A percentile compares a stretch with the other conserved stretches of the same genome.
Evolutionary conservation across 1,140 invertebrate genomes (phyloP).

Genomic region (Drosophila melanogaster): Release_6_plus_ISO1_MT NT_037436.4:22115501-22116000

Average conservation of each 20-base stretch:
- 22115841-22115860: conserved; percentile 78
- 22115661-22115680: conserved; percentile 26
- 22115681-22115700: conserved; percentile 67
- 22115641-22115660: conserved; percentile 59
- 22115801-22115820: conserved; percentile 69
- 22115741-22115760: conserved; percentile 22
- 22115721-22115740: conserved; percentile 61
- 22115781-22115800: conserved; percentile 52
- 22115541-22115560: conserved; percentile 82
- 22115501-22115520: conserved; percentile 76
- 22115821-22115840: conserved; percentile 43
- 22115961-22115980: conserved; percentile 38
- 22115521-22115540: conserved; percentile 66
- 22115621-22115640: conserved; percentile 9
- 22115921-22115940: conserved; percentile 31
- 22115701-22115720: conserved; percentile 65
- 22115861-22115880: conserved; percentile 52
- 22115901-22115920: conserved; percentile 68
- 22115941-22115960: background rate
- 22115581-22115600: background rate
- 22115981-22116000: conserved; percentile 77
- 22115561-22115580: conserved; percentile 56
- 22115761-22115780: conserved; percentile 74
- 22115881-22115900: conserved; percentile 74
- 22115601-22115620: background rate